A percentile compares a stretch with the other conserved stretches of the same genome.
Evolutionary conservation across 2,797 vertebrate species (phyloP).

Genomic region (Allobates femoralis): DNA sequence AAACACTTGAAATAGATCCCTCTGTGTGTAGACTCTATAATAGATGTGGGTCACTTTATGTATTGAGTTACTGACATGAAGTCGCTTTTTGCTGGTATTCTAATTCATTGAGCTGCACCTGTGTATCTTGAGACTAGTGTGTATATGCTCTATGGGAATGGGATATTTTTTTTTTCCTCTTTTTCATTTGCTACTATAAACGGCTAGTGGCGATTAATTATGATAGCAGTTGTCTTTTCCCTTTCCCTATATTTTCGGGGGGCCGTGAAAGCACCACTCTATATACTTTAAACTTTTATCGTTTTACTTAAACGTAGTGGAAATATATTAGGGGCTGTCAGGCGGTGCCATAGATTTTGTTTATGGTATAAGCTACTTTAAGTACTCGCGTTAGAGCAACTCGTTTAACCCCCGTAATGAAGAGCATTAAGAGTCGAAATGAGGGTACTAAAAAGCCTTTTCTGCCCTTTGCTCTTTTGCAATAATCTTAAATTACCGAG

Average conservation of each 20-base stretch:
- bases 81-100: no score
- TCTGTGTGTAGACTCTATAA: no score
- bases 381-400: slow-evolving; percentile 81
- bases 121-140: no score
- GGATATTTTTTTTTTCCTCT: not conserved
- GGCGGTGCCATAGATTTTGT: slow-evolving; percentile 82
- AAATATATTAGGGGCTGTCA: slow-evolving; percentile 78
- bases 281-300: slow-evolving; percentile 74
- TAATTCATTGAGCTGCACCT: no score
- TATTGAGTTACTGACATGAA: no score
- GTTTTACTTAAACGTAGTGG: slow-evolving; percentile 77
- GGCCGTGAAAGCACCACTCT: slow-evolving; percentile 70
- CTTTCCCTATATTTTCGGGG: slow-evolving; percentile 70
- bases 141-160: not conserved
- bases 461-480: slow-evolving; percentile 79
- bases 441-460: slow-evolving; percentile 75
- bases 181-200: slow-evolving; percentile 26
- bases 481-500: slow-evolving; percentile 83
- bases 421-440: slow-evolving; percentile 78
- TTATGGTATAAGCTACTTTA: slow-evolving; percentile 81
- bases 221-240: not conserved
- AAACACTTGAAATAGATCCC: no score
- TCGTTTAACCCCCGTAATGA: slow-evolving; percentile 81
- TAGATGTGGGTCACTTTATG: no score
- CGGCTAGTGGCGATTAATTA: not conserved